Conservation (phyloP, 1,140 invertebrate genomes). For the Cataglyphis hispanica region DNA sequence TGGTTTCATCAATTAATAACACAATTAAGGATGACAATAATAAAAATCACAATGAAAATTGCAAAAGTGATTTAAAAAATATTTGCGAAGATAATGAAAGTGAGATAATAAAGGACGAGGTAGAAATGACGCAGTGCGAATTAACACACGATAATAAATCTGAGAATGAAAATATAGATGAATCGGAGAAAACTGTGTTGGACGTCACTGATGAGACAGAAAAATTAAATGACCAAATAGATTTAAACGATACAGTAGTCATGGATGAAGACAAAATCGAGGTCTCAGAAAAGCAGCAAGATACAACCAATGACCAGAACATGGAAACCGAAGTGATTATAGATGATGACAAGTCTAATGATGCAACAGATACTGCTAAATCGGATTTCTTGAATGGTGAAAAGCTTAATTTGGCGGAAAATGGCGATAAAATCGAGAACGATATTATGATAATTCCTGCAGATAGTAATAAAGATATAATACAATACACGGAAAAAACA, state of each 20-base stretch:
- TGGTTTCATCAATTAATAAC: neutral
- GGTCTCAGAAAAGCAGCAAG: conserved; percentile 13
- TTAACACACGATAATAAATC: conserved; percentile 9
- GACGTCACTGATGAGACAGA: neutral
- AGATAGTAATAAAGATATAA: neutral
- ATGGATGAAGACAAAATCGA: neutral
- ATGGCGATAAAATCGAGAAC: neutral
- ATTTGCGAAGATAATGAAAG: neutral
- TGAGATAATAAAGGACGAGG: neutral
- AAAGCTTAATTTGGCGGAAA: neutral
- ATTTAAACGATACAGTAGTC: conserved; percentile 20
- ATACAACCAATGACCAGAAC: conserved; percentile 17
- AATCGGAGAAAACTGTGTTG: neutral
- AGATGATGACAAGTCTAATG: neutral
- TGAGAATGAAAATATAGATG: neutral
- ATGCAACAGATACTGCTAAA: neutral
- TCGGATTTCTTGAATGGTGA: conserved; percentile 2
- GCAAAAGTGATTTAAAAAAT: neutral
- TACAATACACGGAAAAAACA: neutral
- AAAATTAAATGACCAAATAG: conserved; percentile 3
- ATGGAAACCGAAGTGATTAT: neutral
- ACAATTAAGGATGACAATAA: neutral
- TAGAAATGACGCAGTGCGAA: neutral
- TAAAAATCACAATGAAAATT: neutral
- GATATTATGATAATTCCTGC: neutral